Conservation (phyloP, 1,140 invertebrate species). For the Gryllus bimaculatus region DNA sequence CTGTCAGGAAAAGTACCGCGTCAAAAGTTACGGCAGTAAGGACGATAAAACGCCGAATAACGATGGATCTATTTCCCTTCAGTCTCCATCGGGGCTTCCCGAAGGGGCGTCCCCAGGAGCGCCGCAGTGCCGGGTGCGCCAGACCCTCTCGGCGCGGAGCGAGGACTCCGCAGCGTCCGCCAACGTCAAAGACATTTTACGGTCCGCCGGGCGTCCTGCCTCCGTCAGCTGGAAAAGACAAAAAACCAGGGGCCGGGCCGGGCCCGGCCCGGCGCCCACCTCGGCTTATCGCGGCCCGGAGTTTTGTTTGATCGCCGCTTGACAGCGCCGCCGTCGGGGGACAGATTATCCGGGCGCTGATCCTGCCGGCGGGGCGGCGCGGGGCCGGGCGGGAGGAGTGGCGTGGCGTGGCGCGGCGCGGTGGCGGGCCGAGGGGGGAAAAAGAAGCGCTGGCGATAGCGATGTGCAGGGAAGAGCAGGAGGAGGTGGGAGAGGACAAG, state of each 20-base stretch:
- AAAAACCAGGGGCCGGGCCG: not conserved
- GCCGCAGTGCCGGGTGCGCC: too few species aligned
- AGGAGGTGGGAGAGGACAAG: conserved; percentile 1
- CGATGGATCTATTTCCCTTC: too few species aligned
- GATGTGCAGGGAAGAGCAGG: not conserved
- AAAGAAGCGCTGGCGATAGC: not conserved
- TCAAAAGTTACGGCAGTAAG: too few species aligned
- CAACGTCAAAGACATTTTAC: not conserved
- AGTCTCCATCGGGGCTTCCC: too few species aligned
- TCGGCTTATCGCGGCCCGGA: not conserved
- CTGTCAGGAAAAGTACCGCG: too few species aligned
- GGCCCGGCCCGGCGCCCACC: not conserved
- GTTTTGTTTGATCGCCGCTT: conserved; percentile 3
- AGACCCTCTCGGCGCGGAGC: too few species aligned
- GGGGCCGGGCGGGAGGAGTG: too few species aligned
- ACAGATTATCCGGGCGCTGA: not conserved
- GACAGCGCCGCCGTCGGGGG: not conserved
- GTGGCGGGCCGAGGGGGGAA: not conserved
- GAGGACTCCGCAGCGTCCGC: too few species aligned
- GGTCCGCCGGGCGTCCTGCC: not conserved
- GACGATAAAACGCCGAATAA: too few species aligned
- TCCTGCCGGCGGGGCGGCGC: not conserved
- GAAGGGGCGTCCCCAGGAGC: too few species aligned
- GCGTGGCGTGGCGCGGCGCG: too few species aligned
- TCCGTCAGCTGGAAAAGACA: conserved; percentile 3